Conservation (phyloP, 30 jellyfish, hydroid and myxozoan genomes). For the Hydra vulgaris region DNA sequence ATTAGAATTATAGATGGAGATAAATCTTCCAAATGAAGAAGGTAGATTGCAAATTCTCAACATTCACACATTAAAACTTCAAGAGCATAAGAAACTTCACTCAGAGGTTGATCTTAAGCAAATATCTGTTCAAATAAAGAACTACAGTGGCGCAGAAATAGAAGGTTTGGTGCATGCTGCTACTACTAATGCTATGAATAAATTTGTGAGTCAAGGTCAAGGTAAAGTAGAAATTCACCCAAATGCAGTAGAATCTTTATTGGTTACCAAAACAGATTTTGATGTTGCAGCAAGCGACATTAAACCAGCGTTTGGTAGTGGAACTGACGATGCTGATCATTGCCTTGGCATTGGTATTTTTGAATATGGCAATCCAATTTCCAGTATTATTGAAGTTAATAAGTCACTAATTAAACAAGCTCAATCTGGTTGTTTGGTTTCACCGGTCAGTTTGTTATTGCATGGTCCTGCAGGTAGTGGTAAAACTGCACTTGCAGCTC, state of each 20-base stretch:
- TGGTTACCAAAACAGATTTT: conserved; percentile 59
- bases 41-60: conserved; percentile 89
- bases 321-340: conserved; percentile 63
- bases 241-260: conserved; percentile 46
- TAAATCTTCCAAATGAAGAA: conserved; percentile 80
- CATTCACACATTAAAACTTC: conserved; percentile 69
- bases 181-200: conserved; percentile 87
- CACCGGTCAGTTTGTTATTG: conserved; percentile 95
- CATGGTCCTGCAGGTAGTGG: conserved; percentile 92
- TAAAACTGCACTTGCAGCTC: conserved; percentile 92
- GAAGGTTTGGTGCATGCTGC: conserved; percentile 99
- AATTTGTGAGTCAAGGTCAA: conserved; percentile 47
- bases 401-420: conserved; percentile 68
- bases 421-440: conserved; percentile 56
- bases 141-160: conserved; percentile 98
- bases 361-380: conserved; percentile 62
- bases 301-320: conserved; percentile 93
- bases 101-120: conserved; percentile 38
- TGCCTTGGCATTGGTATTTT: conserved; percentile 77
- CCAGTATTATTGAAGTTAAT: conserved; percentile 55
- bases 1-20: conserved; percentile 93
- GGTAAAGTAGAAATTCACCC: conserved; percentile 70
- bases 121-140: conserved; percentile 73
- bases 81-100: conserved; percentile 42
- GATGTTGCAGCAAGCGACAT: conserved; percentile 75